Evolutionary conservation across 2,888 invertebrate species (phyloP), one percentile per base, ranked within the genome.

Genomic region (Andrena camellia): DNA sequence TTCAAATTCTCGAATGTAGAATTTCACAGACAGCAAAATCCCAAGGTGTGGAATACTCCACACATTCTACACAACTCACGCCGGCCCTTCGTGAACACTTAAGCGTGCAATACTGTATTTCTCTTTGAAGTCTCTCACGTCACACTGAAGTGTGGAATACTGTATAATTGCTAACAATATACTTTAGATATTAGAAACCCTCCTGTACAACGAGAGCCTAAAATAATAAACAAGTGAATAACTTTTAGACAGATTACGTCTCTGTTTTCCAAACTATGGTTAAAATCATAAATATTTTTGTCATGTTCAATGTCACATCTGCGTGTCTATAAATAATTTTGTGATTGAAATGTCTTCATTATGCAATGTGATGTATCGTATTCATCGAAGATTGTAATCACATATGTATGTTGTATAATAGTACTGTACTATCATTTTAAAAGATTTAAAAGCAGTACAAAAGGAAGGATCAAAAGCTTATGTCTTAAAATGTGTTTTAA

Each of bases 381-480:
- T 57, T 57, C 26, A 23, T 33, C 20, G 7, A 35, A 33, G 20
- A 13, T 54, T 68, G 42, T 42, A 42, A 42, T 26, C n/a, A 54
- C 13, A 33, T 0, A 68, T 68, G 68, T 68, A 68, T 50, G 48
- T 20, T 20, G 20, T 52, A 52, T 20, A 52, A 52, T 52, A 52
- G n/a, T n/a, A n/a, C 29, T 59, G 5, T 33, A 52, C 31, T 54
- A 54, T 68, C 20, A 54, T 54, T 17, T 54, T 33, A 54, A 54
- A 68, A 23, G n/a, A 31, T 60, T 69, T 35, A 13, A 29, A 59
- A 69, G 69, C 69, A 20, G 29, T 69, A 54, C 69, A 7, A 59
- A 69, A 57, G 54, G 26, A 69, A 69, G 26, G 33, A 69, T 26
- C n/a, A 42, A 42, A 69, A 69, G 57, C 57, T 59, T 42, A 26